These are phyloP conservation scores for Aplocera efformata DNA, from an alignment of 2,888 invertebrate species.

Conservation along the genomic window DNA sequence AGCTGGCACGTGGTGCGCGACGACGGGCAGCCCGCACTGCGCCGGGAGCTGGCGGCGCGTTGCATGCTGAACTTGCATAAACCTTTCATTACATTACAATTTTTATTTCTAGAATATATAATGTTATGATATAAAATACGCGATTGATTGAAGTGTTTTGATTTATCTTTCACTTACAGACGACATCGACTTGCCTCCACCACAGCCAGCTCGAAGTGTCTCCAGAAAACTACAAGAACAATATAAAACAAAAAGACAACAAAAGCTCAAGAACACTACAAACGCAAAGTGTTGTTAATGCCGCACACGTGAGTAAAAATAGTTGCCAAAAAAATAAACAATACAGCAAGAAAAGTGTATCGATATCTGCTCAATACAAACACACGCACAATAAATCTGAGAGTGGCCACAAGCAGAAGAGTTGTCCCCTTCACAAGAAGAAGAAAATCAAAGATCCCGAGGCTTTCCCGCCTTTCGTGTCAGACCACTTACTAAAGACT, in stretches of 20 bases:
- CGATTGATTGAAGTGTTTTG: too few relatives aligned
- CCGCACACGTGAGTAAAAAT: constrained; percentile 30
- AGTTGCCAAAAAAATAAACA: constrained; percentile 60
- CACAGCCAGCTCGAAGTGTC: constrained; percentile 70
- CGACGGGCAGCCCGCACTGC: constrained; percentile 39
- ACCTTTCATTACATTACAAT: too few relatives aligned
- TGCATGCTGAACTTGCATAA: too few relatives aligned
- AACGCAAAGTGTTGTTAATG: constrained; percentile 23
- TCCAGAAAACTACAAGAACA: constrained; percentile 36
- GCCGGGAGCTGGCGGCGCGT: constrained; percentile 55
- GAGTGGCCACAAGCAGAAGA: constrained; percentile 58
- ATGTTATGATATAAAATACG: too few relatives aligned
- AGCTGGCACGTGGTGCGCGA: constrained; percentile 63
- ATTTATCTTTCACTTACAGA: constrained; percentile 41
- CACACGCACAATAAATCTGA: constrained; percentile 71
- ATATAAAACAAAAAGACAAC: constrained; percentile 31
- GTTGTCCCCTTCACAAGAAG: constrained; percentile 63
- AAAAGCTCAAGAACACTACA: constrained; percentile 28
- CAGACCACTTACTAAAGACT: constrained; percentile 74
- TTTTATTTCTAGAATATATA: too few relatives aligned
- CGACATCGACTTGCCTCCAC: constrained; percentile 67
- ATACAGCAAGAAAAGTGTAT: constrained; percentile 55
- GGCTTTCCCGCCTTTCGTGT: constrained; percentile 51
- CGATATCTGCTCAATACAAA: constrained; percentile 60
- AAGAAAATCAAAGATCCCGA: constrained; percentile 62